phyloP scores from a whole-genome alignment of 1,140 invertebrate species.

The Lepidurus apus region DNA sequence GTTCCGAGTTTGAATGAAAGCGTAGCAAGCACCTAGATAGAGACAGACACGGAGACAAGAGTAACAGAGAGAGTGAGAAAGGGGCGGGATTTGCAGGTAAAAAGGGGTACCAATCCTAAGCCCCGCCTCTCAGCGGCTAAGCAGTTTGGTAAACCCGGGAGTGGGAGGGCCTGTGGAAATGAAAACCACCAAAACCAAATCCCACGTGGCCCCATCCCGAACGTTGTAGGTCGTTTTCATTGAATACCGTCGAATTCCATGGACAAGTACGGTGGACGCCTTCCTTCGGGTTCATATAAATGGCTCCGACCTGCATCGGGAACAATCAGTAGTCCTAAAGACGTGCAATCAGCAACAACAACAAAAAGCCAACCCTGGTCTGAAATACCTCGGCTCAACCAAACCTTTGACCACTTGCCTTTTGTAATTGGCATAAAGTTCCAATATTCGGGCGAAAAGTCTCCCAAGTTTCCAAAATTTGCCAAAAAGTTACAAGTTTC shows the following conservation, averaged over 20 bases:
- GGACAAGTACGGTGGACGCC: slow-evolving; percentile 20
- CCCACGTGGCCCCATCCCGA: slow-evolving; percentile 5
- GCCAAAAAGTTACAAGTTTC: no score
- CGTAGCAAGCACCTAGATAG: no score
- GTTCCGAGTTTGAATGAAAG: not conserved
- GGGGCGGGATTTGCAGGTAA: no score
- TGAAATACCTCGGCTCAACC: not conserved
- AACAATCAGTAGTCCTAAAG: slow-evolving; percentile 19
- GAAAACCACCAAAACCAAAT: slow-evolving; percentile 10
- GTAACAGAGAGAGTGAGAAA: no score
- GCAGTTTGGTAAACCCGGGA: not conserved
- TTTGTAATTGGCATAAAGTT: not conserved
- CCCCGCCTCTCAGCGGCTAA: not conserved
- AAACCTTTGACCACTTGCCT: not conserved
- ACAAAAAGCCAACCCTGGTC: not conserved
- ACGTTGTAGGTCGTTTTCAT: slow-evolving; percentile 19
- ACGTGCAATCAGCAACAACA: slow-evolving; percentile 13
- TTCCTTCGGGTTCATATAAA: slow-evolving; percentile 22
- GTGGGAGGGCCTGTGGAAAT: not conserved
- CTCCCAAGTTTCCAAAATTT: not conserved
- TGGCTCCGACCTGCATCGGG: slow-evolving; percentile 12
- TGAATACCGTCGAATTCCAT: slow-evolving; percentile 21
- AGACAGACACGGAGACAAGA: no score
- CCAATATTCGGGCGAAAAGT: not conserved
- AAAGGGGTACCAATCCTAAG: not conserved